These are phyloP conservation scores for Amphipoea oculea DNA, from an alignment of 2,888 invertebrate species.

Conservation along the genomic window DNA sequence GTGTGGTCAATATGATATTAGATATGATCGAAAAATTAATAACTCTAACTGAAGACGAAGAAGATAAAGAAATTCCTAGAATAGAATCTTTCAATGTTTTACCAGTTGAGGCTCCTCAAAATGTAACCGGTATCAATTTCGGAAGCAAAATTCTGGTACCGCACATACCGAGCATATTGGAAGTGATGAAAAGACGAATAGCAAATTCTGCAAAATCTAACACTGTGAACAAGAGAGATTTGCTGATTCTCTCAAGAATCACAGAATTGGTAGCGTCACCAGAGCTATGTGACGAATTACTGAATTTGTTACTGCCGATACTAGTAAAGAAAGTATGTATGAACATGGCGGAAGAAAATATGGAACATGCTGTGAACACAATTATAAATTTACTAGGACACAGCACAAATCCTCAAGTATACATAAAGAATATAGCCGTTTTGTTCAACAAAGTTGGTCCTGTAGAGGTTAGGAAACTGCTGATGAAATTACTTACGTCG, in stretches of 20 bases:
- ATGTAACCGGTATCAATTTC: constrained; percentile 90
- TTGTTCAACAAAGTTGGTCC: constrained; percentile 93
- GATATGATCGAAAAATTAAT: constrained; percentile 94
- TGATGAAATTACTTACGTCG: constrained; percentile 91
- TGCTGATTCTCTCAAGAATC: constrained; percentile 93
- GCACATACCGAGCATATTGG: constrained; percentile 93
- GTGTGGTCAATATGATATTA: constrained; percentile 93
- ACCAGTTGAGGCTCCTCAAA: constrained; percentile 68
- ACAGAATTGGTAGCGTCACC: constrained; percentile 93
- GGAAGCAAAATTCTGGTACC: constrained; percentile 94
- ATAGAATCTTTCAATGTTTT: constrained; percentile 83
- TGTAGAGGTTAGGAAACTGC: constrained; percentile 92
- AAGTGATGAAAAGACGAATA: constrained; percentile 92
- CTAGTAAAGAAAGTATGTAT: constrained; percentile 91
- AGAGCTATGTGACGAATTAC: constrained; percentile 92
- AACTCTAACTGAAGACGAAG: constrained; percentile 91
- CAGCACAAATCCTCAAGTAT: constrained; percentile 91
- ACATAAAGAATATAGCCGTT: constrained; percentile 93
- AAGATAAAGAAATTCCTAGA: constrained; percentile 82
- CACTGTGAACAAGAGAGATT: constrained; percentile 92
- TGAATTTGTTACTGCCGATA: constrained; percentile 93
- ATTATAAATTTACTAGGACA: constrained; percentile 94
- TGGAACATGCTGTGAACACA: constrained; percentile 93
- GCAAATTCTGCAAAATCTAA: constrained; percentile 90
- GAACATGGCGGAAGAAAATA: constrained; percentile 92